Conservation (phyloP, 2,888 invertebrate species). For the Parthenolecanium corni region DNA sequence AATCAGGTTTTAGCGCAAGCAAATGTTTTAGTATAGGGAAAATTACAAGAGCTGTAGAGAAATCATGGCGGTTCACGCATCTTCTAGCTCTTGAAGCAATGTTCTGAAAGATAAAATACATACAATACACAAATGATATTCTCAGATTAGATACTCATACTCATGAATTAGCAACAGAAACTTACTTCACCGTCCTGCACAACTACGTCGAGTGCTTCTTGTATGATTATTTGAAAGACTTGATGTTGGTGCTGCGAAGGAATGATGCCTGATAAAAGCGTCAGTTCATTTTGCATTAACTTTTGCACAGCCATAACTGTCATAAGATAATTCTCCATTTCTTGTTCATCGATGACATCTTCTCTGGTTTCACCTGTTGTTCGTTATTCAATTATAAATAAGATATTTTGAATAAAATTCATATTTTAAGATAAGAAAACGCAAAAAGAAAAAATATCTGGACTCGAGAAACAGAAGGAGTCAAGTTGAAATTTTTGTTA, state of each 20-base stretch:
- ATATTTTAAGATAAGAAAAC: too few species aligned
- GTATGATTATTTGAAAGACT: slow-evolving; percentile 70
- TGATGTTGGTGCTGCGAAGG: slow-evolving; percentile 67
- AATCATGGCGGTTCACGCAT: slow-evolving; percentile 64
- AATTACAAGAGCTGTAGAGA: slow-evolving; percentile 64
- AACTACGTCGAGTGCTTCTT: slow-evolving; percentile 71
- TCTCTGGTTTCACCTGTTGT: slow-evolving; percentile 41
- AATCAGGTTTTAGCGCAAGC: slow-evolving; percentile 61
- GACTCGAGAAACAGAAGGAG: too few species aligned
- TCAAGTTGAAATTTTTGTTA: too few species aligned
- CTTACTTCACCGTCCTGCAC: slow-evolving; percentile 73
- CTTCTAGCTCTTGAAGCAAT: slow-evolving; percentile 63
- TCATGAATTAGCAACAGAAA: not conserved
- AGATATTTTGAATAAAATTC: too few species aligned
- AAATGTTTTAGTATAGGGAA: slow-evolving; percentile 74
- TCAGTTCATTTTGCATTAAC: slow-evolving; percentile 76
- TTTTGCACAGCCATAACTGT: slow-evolving; percentile 71
- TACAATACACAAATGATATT: not conserved
- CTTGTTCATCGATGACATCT: slow-evolving; percentile 58
- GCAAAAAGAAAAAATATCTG: too few species aligned
- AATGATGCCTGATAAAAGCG: slow-evolving; percentile 70
- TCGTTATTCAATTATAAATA: too few species aligned
- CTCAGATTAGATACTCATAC: not conserved
- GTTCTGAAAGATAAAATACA: slow-evolving; percentile 42
- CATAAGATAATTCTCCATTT: slow-evolving; percentile 71